phyloP scores from a whole-genome alignment of 2,888 invertebrate species.

The Nephrocerus scutellatus region DNA sequence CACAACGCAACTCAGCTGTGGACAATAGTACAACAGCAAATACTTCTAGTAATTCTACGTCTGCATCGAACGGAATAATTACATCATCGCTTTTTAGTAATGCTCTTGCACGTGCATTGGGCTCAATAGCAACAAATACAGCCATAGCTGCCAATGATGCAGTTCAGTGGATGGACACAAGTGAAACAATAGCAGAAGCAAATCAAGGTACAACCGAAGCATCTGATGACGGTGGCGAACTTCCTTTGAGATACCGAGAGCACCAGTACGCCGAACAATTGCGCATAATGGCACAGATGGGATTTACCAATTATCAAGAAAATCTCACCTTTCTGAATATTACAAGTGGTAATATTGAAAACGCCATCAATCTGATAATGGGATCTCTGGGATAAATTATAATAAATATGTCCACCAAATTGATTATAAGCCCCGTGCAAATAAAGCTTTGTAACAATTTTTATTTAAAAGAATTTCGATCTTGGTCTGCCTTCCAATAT shows the following conservation, averaged over 20 bases:
- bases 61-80: constrained; percentile 48
- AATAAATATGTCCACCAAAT: not conserved
- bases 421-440: constrained; percentile 1
- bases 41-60: constrained; percentile 10
- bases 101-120: constrained; percentile 66
- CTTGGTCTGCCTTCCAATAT: no score
- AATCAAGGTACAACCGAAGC: constrained; percentile 14
- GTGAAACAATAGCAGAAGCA: constrained; percentile 17
- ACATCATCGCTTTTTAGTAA: constrained; percentile 74
- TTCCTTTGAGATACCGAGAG: constrained; percentile 35
- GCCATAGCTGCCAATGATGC: constrained; percentile 12
- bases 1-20: constrained; percentile 36
- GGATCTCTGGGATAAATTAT: constrained; percentile 33
- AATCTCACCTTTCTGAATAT: constrained; percentile 80
- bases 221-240: constrained; percentile 27
- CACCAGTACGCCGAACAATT: constrained; percentile 54
- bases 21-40: constrained; percentile 23
- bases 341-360: constrained; percentile 74
- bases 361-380: constrained; percentile 85
- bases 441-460: constrained; percentile 15
- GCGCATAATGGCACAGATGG: constrained; percentile 84
- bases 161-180: constrained; percentile 29
- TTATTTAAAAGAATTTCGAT: no score
- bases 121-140: constrained; percentile 20
- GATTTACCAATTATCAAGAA: constrained; percentile 72